Evolutionary conservation across 2,888 invertebrate species (phyloP), one percentile per base, ranked within the genome.

Genomic region (Teinopalpus imperialis): DNA sequence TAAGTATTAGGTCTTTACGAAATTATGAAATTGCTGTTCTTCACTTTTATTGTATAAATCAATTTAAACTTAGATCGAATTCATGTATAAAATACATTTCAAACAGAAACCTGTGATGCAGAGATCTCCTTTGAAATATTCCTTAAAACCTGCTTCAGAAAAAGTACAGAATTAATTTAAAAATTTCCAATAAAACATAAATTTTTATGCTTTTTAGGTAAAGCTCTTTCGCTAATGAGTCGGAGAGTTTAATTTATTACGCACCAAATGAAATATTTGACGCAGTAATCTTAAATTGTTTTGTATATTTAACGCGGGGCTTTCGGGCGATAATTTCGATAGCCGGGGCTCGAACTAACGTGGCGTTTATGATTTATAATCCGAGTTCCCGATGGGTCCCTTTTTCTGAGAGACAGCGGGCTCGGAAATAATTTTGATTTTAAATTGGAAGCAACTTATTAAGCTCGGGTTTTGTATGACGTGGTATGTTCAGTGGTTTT

Each of bases 341-440:
- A 72, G 60, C 64, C 52, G 56, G 65, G 66, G 66, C 62, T 66
- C 66, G 58, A 60, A 63, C 73, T 78, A 77, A 82, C 81, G 76
- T 81, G 86, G 81, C 83, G 77, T 74, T 78, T 83, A 81, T 86
- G 86, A 85, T 86, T 86, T 86, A 86, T 83, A 85, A 82, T 80
- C 82, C 74, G 71, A 31, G 79, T 70, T 80, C 63, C 72, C 77
- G 76, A 77, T 78, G 74, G 70, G 74, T 75, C 76, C 66, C 72
- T 77, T 69, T 67, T 71, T 72, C 73, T 67, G 71, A 73, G 76
- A 77, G 81, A 81, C 82, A 79, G 76, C 74, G 66, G 69, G 54
- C 74, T 76, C 70, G 65, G 74, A 81, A 81, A 80, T 81, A 79
- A 80, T 80, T 81, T 81, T 69, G 69, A 72, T 74, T 80, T 82